These are phyloP conservation scores for Phodopus roborovskii DNA, from an alignment of 2,113 vertebrate species.

Conservation along the genomic window DNA sequence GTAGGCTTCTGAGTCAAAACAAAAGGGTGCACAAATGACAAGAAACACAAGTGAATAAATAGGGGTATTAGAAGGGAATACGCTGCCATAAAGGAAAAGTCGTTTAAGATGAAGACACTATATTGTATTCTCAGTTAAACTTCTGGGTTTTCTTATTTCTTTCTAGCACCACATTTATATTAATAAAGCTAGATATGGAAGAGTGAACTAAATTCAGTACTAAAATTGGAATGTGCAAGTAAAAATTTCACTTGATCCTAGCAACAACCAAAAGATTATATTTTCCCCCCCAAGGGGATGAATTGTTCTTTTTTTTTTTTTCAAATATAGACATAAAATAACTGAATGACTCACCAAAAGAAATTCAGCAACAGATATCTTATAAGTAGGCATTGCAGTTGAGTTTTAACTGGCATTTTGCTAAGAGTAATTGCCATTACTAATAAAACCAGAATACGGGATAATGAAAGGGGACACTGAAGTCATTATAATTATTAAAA, in stretches of 20 bases:
- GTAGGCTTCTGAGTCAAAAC: background rate
- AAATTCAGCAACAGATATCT: background rate
- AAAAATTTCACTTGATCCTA: background rate
- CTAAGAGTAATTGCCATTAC: background rate
- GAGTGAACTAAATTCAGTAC: background rate
- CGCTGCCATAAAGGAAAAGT: background rate
- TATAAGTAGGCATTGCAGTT: background rate
- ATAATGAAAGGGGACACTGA: background rate
- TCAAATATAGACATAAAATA: background rate
- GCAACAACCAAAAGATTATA: background rate
- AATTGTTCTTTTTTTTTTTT: background rate
- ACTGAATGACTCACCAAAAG: conserved; percentile 4
- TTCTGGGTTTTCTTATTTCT: background rate
- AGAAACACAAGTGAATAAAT: background rate
- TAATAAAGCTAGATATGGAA: background rate
- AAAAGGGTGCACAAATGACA: background rate
- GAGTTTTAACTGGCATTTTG: background rate
- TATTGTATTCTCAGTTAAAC: background rate
- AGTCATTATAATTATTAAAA: conserved; percentile 4
- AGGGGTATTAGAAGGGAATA: background rate
- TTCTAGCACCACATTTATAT: background rate
- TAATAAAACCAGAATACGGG: background rate
- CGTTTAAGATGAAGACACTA: background rate
- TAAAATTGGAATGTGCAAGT: background rate
- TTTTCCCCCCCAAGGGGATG: background rate